These are phyloP conservation scores for Caenorhabditis parvicauda DNA, from an alignment of 2,888 invertebrate species.

Conservation along the genomic window DNA sequence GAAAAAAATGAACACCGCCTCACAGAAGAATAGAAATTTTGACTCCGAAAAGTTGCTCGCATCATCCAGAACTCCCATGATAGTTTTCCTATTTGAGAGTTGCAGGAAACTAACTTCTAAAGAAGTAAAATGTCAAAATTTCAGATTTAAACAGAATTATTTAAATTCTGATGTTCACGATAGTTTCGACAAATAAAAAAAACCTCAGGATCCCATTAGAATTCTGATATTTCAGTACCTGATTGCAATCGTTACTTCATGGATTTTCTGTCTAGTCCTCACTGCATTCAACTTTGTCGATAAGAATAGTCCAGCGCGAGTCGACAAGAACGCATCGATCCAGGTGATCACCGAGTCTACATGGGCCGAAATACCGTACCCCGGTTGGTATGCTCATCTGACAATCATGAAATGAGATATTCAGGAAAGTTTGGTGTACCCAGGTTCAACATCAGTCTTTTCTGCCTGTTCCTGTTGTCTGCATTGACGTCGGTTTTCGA, in stretches of 20 bases:
- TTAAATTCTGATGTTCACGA: neutral
- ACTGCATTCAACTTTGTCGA: conserved; percentile 51
- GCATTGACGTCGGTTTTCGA: conserved; percentile 60
- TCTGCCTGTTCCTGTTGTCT: conserved; percentile 54
- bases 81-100: neutral
- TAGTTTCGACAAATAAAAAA: neutral
- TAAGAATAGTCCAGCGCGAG: conserved; percentile 49
- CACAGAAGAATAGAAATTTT: no score
- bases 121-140: neutral
- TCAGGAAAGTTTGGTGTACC: conserved; percentile 56
- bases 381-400: conserved; percentile 25
- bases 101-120: neutral
- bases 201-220: no score
- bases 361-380: conserved; percentile 55
- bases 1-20: neutral
- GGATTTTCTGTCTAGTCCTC: conserved; percentile 55
- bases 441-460: conserved; percentile 49
- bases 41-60: no score
- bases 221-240: conserved; percentile 58
- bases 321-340: conserved; percentile 51
- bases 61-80: no score
- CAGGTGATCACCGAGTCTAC: conserved; percentile 46
- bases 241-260: conserved; percentile 57
- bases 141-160: neutral
- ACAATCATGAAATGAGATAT: neutral